Base-by-base conservation (phyloP, 2,113 vertebrate genomes). In the Ctenodactylus gundi region DNA sequence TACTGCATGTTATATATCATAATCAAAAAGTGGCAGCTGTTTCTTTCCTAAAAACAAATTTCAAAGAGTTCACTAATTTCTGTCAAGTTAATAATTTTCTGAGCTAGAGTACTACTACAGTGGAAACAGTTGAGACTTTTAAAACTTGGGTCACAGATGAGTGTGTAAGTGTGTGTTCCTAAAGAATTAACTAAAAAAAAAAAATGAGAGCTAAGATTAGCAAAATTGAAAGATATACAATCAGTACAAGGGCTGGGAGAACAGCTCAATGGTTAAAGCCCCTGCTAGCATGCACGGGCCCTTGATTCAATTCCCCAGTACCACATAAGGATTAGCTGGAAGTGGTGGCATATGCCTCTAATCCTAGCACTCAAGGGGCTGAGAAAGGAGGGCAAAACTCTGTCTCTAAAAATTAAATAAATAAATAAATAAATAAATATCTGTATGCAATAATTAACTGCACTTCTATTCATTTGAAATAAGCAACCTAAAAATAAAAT, bases 31-130 rank as follows among this genome's bases (percentile, higher is more conserved):
- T 78, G 29, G 49, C 46, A 93, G 83, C 5, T 46, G 0, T 93
- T 90, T 95, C 27, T 64, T 84, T 68, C 49, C 88, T 88, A 85
- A 96, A 85, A 78, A 87, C 49, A 95, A n/a, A 87, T 29, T 46
- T 67, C 27, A 81, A 93, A 91, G 80, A 65, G 58, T 84, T 51
- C 90, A 86, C 31, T 46, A 64, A 92, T 91, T 90, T 65, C 18
- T 39, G 39, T 15, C 46, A 76, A 39, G 41, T 82, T 85, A 94
- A 65, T 39, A 86, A 62, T 89, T 80, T 87, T 65, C 51, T 44
- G 72, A 41, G 46, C 55, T 90, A 91, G 2, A 60, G 3, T 20
- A 75, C 20, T 17, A 10, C 1, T 87, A 23, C 25, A 75, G 27
- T 20, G 10, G 34, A 65, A 85, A 94, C 20, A 44, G 17, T 3